Evolutionary conservation across 2,113 vertebrate genomes (phyloP).

Genomic region (Murina feae): DNA sequence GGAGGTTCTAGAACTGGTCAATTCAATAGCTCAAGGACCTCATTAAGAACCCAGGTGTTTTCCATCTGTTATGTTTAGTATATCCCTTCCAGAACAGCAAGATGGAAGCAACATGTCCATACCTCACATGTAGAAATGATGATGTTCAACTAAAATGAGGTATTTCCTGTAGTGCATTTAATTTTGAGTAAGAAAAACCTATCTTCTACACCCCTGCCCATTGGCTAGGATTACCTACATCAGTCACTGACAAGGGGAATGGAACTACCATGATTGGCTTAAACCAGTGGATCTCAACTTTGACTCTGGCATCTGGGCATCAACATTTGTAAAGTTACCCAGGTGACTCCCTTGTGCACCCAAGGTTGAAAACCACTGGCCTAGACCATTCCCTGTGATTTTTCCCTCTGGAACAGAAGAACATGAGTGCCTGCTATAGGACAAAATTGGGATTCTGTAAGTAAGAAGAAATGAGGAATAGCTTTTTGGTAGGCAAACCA

Average conservation of each 20-base stretch:
- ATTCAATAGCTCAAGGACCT: neutral
- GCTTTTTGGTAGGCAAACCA: neutral
- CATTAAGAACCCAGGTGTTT: neutral
- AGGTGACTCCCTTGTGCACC: neutral
- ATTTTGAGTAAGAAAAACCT: constrained; percentile 14
- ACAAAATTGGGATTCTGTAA: constrained; percentile 5
- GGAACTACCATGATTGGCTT: neutral
- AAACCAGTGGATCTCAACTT: neutral
- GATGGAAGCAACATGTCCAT: neutral
- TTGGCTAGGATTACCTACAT: neutral
- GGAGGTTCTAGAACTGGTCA: neutral
- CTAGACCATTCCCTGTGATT: neutral
- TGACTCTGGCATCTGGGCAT: neutral
- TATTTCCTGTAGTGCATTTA: neutral
- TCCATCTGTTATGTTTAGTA: neutral
- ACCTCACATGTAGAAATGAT: neutral
- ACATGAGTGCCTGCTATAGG: neutral
- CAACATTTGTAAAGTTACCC: neutral
- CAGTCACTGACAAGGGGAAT: neutral
- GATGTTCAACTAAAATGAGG: neutral
- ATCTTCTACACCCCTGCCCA: neutral
- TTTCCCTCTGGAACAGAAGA: neutral
- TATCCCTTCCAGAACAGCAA: neutral
- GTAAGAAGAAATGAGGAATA: constrained; percentile 11
- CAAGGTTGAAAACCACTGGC: neutral